These are phyloP conservation scores for Eonycteris spelaea DNA, from an alignment of 2,113 vertebrate species.

Conservation along the genomic window DNA sequence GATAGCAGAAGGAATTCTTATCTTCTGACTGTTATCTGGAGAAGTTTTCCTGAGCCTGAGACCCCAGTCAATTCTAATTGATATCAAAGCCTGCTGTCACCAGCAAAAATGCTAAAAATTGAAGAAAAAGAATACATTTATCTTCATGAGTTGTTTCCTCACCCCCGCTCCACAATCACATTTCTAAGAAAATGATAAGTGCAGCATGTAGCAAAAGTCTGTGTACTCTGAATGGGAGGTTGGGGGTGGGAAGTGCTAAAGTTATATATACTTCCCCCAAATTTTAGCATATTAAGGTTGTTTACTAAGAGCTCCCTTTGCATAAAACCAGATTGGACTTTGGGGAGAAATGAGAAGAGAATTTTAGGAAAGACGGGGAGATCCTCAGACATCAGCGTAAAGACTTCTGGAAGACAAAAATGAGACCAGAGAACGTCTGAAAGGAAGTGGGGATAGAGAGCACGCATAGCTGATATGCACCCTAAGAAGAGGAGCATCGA, in stretches of 20 bases:
- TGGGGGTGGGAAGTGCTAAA: not conserved
- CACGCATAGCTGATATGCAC: rapidly evolving
- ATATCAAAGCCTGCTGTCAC: slow-evolving; percentile 31
- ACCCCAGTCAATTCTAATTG: slow-evolving; percentile 51
- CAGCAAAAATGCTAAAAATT: slow-evolving; percentile 43
- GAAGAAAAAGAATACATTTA: slow-evolving; percentile 14
- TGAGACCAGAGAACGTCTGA: not conserved
- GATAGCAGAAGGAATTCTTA: slow-evolving; percentile 20
- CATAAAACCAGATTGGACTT: not conserved
- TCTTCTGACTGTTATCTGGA: slow-evolving; percentile 30
- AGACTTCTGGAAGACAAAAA: not conserved
- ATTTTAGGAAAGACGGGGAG: not conserved
- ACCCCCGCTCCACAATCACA: not conserved
- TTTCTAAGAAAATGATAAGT: slow-evolving; percentile 17
- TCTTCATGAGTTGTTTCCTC: not conserved
- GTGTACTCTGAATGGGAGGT: not conserved
- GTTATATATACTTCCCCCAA: not conserved
- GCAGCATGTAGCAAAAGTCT: not conserved
- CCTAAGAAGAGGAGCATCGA: not conserved
- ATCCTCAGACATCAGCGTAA: not conserved
- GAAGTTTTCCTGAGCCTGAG: slow-evolving; percentile 12
- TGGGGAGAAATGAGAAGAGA: not conserved
- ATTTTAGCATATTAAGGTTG: not conserved
- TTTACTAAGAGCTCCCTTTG: not conserved
- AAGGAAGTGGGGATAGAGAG: not conserved